phyloP scores from a whole-genome alignment of 2,888 invertebrate species.

The Scaptomyza flava region DNA sequence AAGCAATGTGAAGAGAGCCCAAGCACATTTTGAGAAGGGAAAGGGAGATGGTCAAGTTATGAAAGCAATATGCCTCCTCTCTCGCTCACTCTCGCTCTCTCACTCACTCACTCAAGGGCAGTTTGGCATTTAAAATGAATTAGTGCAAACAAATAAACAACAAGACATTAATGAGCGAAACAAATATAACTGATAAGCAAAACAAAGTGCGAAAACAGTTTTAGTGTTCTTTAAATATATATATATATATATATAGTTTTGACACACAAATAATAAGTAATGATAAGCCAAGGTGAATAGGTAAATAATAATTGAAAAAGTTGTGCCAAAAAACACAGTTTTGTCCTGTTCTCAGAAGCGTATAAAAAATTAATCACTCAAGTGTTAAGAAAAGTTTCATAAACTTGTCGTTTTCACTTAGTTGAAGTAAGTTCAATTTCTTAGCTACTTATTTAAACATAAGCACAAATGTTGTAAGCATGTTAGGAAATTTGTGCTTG shows the following conservation, averaged over 20 bases:
- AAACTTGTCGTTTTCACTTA: too few relatives aligned
- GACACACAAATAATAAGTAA: slow-evolving; percentile 5
- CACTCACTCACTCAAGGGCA: slow-evolving; percentile 37
- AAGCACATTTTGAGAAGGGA: slow-evolving; percentile 3
- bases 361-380: too few relatives aligned
- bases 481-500: too few relatives aligned
- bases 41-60: slow-evolving; percentile 19
- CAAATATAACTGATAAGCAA: slow-evolving; percentile 44
- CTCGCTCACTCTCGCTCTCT: not conserved
- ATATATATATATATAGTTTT: not conserved
- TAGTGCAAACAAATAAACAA: slow-evolving; percentile 51
- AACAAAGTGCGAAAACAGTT: slow-evolving; percentile 29
- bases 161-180: slow-evolving; percentile 36
- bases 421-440: too few relatives aligned
- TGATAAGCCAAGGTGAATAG: not conserved
- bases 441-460: too few relatives aligned
- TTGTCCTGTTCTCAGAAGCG: too few relatives aligned
- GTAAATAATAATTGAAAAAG: too few relatives aligned
- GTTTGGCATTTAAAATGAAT: slow-evolving; percentile 58
- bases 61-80: not conserved
- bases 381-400: too few relatives aligned
- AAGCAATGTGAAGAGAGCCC: not conserved
- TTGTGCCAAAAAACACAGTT: too few relatives aligned
- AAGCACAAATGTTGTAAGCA: too few relatives aligned
- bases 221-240: slow-evolving; percentile 4